Evolutionary conservation across 2,797 vertebrate genomes (phyloP), one percentile per base, ranked within the genome.

Genomic region (Euthynnus affinis): DNA sequence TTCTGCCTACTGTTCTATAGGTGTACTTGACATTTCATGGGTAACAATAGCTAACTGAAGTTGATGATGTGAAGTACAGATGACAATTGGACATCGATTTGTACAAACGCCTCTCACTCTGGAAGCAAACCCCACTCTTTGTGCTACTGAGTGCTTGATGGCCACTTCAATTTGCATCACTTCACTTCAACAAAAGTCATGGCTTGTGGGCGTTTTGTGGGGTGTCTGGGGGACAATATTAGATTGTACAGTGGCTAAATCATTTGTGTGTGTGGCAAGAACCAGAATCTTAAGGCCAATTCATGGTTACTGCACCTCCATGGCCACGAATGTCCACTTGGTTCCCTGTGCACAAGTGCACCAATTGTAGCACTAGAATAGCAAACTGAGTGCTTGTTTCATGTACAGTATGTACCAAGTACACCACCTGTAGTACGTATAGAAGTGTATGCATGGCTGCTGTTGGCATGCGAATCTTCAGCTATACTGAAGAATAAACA

Each of bases 1-100:
- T 74, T 74, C 40, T 10, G 23, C 40, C 63, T 12, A 5, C 61
- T 57, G 53, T 68, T 78, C 57, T 67, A 17, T 48, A 74, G 12
- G 56, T 46, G 65, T 42, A 66, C 86, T 90, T 87, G 89, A 87
- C 91, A 82, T 85, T 88, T 60, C 49, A 17, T 22, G 0, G 40
- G 44, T 44, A 81, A 87, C 85, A 89, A 90, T 51, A 64, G 71
- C 60, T 37, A 48, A 59, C 82, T 72, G 58, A 64, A 78, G 78
- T 49, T 70, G 83, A 58, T 9, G 10, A 51, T 70, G 74, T 87
- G 80, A 84, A 88, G 89, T 73, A 14, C 52, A 40, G n/a, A 61
- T 49, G 72, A 76, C 65, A 72, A 29, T 62, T 80, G 77, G 46
- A 37, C 34, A 29, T 49, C 0, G 5, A 69, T 83, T 74, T 81